phyloP scores from a whole-genome alignment of 2,888 invertebrate species.

The Noctua janthe region DNA sequence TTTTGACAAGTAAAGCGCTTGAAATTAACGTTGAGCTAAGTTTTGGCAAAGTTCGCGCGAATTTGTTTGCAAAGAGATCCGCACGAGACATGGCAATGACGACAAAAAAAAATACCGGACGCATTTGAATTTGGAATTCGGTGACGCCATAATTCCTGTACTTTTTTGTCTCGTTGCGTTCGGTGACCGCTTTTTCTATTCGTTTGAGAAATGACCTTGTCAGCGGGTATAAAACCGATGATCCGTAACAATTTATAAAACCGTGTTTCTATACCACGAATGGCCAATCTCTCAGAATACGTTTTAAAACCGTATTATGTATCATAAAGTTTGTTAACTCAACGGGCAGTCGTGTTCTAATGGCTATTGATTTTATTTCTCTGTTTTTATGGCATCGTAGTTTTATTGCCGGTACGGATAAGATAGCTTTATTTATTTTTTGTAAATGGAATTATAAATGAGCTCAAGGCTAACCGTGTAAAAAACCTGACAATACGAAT shows the following conservation, averaged over 20 bases:
- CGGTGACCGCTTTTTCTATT: conserved; percentile 39
- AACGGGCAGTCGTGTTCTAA: conserved; percentile 64
- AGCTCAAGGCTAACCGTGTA: conserved; percentile 6
- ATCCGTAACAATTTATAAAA: conserved; percentile 29
- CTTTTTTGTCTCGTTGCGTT: conserved; percentile 17
- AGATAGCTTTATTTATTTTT: conserved; percentile 27
- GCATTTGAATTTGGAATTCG: conserved; percentile 39
- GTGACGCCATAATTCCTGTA: conserved; percentile 19
- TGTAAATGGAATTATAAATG: conserved; percentile 8
- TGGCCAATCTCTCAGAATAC: conserved; percentile 28
- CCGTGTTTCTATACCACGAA: conserved; percentile 23
- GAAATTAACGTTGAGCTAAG: conserved; percentile 78
- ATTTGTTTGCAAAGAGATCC: conserved; percentile 64
- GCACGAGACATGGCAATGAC: conserved; percentile 38
- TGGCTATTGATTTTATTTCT: conserved; percentile 67
- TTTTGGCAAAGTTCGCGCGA: conserved; percentile 67
- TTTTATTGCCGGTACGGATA: conserved; percentile 41
- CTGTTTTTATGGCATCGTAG: conserved; percentile 36
- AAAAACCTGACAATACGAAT: not conserved
- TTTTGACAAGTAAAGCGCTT: conserved; percentile 83
- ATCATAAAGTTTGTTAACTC: conserved; percentile 42
- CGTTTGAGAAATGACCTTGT: conserved; percentile 39
- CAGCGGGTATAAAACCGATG: conserved; percentile 21
- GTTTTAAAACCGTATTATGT: conserved; percentile 43
- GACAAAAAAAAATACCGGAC: conserved; percentile 49